A percentile compares a stretch with the other conserved stretches of the same genome.
These are phyloP conservation scores for Panagrolaimus sp. DNA, from an alignment of 1,140 invertebrate genomes.

Conservation along the genomic window DNA sequence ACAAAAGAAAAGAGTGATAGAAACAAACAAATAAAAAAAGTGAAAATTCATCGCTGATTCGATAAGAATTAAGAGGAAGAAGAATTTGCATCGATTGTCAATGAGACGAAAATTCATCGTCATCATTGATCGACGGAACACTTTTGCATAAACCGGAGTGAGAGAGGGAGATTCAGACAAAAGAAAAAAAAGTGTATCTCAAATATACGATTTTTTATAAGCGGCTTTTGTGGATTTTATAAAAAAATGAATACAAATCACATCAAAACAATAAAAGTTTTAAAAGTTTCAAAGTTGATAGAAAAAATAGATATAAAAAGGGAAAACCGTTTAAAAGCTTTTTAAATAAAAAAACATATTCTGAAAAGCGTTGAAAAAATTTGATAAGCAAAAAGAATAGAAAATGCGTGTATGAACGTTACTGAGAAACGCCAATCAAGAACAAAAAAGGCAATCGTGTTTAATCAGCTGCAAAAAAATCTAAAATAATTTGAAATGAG, in stretches of 20 bases:
- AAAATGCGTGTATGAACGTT: neutral
- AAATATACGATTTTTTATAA: no score
- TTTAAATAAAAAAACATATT: neutral
- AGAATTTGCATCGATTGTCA: neutral
- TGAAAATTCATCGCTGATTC: neutral
- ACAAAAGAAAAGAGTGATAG: neutral
- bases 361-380: neutral
- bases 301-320: neutral
- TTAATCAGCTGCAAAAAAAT: slow-evolving; percentile 12
- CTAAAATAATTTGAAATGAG: no score
- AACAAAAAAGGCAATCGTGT: slow-evolving; percentile 1
- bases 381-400: slow-evolving; percentile 1
- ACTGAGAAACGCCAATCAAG: no score
- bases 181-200: no score
- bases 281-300: neutral
- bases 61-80: neutral
- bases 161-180: no score
- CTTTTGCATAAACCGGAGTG: no score
- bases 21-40: neutral
- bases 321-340: neutral
- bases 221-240: no score
- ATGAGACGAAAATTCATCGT: no score
- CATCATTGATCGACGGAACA: no score
- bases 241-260: no score
- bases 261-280: no score